Base-by-base conservation (phyloP, 1,140 invertebrate genomes). In the Drosophila lacertosa region DNA sequence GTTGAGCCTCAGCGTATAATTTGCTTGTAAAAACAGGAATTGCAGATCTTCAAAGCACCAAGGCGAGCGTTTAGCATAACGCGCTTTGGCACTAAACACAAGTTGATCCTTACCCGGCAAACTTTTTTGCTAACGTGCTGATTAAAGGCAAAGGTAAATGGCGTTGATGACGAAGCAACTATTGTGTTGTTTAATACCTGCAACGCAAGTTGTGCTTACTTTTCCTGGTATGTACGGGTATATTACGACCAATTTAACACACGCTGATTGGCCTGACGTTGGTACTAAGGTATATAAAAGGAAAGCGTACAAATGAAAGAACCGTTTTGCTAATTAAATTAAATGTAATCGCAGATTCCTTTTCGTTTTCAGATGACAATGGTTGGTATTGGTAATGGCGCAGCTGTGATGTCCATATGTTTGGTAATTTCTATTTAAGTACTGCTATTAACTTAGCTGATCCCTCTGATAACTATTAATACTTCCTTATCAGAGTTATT, bases 1-100 rank as follows among this genome's bases (percentile, higher is more conserved):
- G 20, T 54, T 67, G 10, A 74, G 53, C 42, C 73, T 84, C 58
- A 84, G 60, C 44, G 81, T 70, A 59, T 81, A 64, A 57, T 69
- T 73, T 33, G 62, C 18, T 73, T 20, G 57, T 37, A 63, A 33
- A 48, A 42, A 50, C 33, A 33, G 32, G 22, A 39, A 42, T 63
- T 26, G 59, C 13, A 42, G 37, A 32, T 35, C 57, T 54, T 40
- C 48, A 55, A 54, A 37, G 67, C 75, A 67, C 66, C 69, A 77
- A 51, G 57, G 35, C 65, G 55, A 58, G 26, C 45, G 54, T 47
- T 53, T 69, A n/a, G 76, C 79, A 83, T 83, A 71, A 68, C 79
- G 37, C 63, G 45, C 33, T 22, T n/a, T 24, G 16, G 33, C 22
- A 10, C 20, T 39, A 7, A 16, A 20, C 0, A 48, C 33, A 51